phyloP scores from a whole-genome alignment of 1,140 invertebrate genomes.

The Macrobrachium nipponense region DNA sequence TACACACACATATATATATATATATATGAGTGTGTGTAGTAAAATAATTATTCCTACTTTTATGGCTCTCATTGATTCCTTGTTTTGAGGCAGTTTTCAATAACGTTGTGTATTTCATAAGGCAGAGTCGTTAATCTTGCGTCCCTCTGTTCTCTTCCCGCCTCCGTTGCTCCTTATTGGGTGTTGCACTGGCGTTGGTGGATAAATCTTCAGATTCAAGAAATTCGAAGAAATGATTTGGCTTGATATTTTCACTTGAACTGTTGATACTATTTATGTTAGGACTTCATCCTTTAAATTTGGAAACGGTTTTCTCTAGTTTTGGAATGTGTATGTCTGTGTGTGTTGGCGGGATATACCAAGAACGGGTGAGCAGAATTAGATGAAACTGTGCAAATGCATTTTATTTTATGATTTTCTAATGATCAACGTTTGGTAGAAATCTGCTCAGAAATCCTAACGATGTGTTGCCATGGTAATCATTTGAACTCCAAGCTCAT shows the following conservation, averaged over 20 bases:
- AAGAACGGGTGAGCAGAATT: conserved; percentile 3
- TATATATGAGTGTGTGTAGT: not conserved
- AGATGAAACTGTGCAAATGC: not conserved
- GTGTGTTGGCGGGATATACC: not conserved
- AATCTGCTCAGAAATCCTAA: no score
- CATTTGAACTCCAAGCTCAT: no score
- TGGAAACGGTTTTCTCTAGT: not conserved
- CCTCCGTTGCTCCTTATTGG: not conserved
- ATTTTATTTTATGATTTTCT: no score
- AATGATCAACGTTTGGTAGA: no score
- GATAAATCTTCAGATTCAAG: no score
- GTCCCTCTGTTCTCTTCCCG: not conserved
- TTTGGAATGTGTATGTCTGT: not conserved
- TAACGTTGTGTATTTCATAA: not conserved
- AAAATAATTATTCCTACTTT: not conserved
- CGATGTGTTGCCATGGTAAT: no score
- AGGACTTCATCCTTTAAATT: not conserved
- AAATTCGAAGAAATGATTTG: not conserved
- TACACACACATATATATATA: not conserved
- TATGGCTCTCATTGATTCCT: not conserved
- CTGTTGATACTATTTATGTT: no score
- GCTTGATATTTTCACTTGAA: not conserved
- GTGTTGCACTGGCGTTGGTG: not conserved
- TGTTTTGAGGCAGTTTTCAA: not conserved
- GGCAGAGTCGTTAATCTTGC: no score